Evolutionary conservation across 1,140 invertebrate genomes (phyloP).

Genomic region (Drosophila busckii): DNA sequence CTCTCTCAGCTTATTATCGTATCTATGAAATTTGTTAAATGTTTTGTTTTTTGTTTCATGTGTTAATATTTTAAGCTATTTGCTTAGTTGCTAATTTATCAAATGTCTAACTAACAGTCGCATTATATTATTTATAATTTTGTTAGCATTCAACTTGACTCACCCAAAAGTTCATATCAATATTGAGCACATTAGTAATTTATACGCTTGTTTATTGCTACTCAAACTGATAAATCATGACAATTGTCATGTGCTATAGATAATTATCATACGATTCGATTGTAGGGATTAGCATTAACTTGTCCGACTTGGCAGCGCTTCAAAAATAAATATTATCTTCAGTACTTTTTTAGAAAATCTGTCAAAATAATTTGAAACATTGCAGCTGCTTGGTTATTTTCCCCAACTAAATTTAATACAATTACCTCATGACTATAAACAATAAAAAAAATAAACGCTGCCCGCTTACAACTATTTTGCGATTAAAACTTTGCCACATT

Average conservation of each 20-base stretch:
- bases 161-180: background rate
- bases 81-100: constrained; percentile 57
- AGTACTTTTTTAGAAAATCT: constrained; percentile 3
- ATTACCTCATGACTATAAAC: constrained; percentile 1
- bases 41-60: constrained; percentile 26
- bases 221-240: no score
- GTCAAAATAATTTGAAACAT: constrained; percentile 30
- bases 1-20: constrained; percentile 43
- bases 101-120: constrained; percentile 39
- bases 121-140: background rate
- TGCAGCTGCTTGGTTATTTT: constrained; percentile 36
- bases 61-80: constrained; percentile 47
- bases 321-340: no score
- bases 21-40: constrained; percentile 46
- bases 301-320: no score
- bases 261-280: no score
- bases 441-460: background rate
- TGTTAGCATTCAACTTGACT: background rate
- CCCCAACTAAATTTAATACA: background rate
- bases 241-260: no score
- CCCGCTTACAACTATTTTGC: constrained; percentile 13
- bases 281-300: no score
- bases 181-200: background rate
- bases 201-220: background rate
- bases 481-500: constrained; percentile 4